A percentile compares a stretch with the other conserved stretches of the same genome.
phyloP scores from a whole-genome alignment of 2,888 invertebrate genomes.

The Smittia aterrima region DNA sequence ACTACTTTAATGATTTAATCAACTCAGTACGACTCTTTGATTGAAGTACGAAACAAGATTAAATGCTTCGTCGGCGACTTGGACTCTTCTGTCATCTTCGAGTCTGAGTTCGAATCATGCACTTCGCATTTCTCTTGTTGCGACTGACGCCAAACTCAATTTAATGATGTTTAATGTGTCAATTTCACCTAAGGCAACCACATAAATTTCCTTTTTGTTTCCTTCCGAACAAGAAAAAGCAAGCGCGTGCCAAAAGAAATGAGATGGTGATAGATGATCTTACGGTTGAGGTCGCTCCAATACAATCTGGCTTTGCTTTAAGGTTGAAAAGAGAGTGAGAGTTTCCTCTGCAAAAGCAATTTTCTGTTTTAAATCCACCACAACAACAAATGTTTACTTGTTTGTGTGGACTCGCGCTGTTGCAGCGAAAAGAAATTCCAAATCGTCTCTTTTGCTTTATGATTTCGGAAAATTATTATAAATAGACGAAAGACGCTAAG shows the following conservation, averaged over 20 bases:
- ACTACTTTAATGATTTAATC: background rate
- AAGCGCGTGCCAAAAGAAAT: background rate
- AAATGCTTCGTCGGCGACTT: background rate
- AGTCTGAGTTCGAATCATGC: background rate
- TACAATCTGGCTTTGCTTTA: background rate
- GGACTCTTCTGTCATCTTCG: too few relatives aligned
- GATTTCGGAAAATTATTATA: conserved; percentile 42
- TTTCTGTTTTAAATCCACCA: background rate
- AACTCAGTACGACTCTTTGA: background rate
- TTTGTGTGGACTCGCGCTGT: conserved; percentile 9
- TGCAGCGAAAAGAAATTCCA: conserved; percentile 36
- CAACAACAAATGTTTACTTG: background rate
- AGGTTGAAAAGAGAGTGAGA: background rate
- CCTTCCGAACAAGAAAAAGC: background rate
- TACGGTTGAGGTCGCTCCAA: too few relatives aligned
- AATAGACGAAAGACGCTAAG: conserved; percentile 38
- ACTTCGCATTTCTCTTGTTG: background rate
- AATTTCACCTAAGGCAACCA: background rate
- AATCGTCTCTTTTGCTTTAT: background rate
- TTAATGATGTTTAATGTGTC: conserved; percentile 21
- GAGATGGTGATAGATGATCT: background rate
- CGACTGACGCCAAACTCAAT: background rate
- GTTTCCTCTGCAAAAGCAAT: background rate
- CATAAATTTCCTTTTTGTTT: conserved; percentile 4
- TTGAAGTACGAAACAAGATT: background rate